Evolutionary conservation across 2,113 vertebrate species (phyloP).

Genomic region (Rissa tridactyla): DNA sequence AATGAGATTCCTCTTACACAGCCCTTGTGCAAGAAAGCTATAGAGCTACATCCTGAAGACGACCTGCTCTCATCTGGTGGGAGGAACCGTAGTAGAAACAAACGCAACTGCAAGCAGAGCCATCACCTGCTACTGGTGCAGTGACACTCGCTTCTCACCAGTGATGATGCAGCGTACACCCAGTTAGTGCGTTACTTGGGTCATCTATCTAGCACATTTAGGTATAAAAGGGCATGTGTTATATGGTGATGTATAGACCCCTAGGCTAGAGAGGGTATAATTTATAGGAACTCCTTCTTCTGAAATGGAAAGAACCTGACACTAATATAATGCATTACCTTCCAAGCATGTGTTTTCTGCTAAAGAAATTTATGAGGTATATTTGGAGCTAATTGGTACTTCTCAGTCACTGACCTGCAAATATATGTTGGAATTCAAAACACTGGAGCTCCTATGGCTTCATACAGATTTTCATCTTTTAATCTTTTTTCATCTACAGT

Average conservation of each 20-base stretch:
- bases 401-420: not conserved
- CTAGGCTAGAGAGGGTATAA: not conserved
- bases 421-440: not conserved
- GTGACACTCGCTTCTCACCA: not conserved
- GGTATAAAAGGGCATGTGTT: not conserved
- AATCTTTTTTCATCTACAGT: not conserved
- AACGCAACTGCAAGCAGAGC: not conserved
- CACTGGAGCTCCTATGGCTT: not conserved
- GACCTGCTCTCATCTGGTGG: not conserved
- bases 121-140: not conserved
- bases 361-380: not conserved
- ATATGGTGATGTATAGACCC: not conserved
- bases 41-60: not conserved
- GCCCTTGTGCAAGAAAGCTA: not conserved
- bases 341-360: not conserved
- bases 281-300: not conserved
- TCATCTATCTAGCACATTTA: too few relatives aligned
- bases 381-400: not conserved
- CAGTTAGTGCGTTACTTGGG: not conserved
- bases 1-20: not conserved
- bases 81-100: not conserved
- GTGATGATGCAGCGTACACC: not conserved
- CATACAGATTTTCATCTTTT: not conserved
- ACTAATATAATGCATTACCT: not conserved
- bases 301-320: not conserved